Percentiles rank a stretch among this genome's conserved stretches.
These are phyloP conservation scores for Lota lota DNA, from an alignment of 2,113 vertebrate genomes.

Conservation along the genomic window DNA sequence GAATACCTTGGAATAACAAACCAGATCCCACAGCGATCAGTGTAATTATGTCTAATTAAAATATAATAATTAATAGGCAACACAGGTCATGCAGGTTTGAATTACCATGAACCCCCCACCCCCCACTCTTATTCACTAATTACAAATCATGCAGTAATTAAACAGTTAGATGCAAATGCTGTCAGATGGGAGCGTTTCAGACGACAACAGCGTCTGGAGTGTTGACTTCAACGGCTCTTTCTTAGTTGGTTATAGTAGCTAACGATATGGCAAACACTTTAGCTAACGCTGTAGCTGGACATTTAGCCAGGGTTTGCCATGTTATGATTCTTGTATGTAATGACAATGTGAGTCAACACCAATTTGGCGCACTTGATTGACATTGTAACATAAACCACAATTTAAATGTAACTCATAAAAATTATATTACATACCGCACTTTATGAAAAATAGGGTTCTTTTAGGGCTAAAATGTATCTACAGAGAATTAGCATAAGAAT, in stretches of 20 bases:
- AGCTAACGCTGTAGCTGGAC: slow-evolving; percentile 38
- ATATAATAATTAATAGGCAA: slow-evolving; percentile 53
- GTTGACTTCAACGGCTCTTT: slow-evolving; percentile 27
- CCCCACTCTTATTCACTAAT: slow-evolving; percentile 48
- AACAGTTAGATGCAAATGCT: slow-evolving; percentile 46
- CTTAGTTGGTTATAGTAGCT: slow-evolving; percentile 60
- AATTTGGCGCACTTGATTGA: too few species aligned
- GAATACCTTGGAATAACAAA: slow-evolving; percentile 12
- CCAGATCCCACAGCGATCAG: slow-evolving; percentile 17
- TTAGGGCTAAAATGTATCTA: too few species aligned
- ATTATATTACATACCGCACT: too few species aligned
- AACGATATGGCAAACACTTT: slow-evolving; percentile 54
- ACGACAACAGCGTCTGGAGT: slow-evolving; percentile 38
- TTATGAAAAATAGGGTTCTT: too few species aligned
- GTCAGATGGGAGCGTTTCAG: slow-evolving; percentile 39
- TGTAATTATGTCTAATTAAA: slow-evolving; percentile 59
- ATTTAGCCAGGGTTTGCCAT: neutral
- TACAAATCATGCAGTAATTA: slow-evolving; percentile 56
- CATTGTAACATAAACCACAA: too few species aligned
- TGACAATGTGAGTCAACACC: too few species aligned
- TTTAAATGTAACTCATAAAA: too few species aligned
- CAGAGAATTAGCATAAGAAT: too few species aligned
- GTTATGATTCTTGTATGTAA: too few species aligned
- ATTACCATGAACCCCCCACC: slow-evolving; percentile 44
- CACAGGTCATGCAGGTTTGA: slow-evolving; percentile 51